These are phyloP conservation scores for Rhyzopertha dominica DNA, from an alignment of 1,140 invertebrate species.

Conservation along the genomic window DNA sequence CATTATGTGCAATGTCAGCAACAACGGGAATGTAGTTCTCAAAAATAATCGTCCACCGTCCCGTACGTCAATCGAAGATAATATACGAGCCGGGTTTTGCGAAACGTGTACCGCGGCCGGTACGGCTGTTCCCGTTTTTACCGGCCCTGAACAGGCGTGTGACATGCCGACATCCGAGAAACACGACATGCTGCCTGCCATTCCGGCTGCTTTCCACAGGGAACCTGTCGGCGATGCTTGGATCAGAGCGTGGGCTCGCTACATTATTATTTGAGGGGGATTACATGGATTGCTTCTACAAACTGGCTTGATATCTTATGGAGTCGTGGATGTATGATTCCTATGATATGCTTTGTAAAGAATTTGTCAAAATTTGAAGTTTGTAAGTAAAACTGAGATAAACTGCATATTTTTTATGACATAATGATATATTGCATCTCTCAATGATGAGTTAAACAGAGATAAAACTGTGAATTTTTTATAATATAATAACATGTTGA, in stretches of 20 bases:
- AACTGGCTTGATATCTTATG: too few relatives aligned
- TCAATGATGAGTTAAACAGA: too few relatives aligned
- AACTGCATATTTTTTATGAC: too few relatives aligned
- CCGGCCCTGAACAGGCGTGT: constrained; percentile 13
- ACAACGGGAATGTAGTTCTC: constrained; percentile 41
- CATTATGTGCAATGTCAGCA: constrained; percentile 37
- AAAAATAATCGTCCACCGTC: constrained; percentile 38
- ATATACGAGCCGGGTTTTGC: constrained; percentile 28
- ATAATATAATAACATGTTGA: too few relatives aligned
- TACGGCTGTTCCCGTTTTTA: constrained; percentile 30
- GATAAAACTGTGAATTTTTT: too few relatives aligned
- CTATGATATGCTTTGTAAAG: too few relatives aligned
- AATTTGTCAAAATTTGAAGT: too few relatives aligned
- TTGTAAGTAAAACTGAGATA: too few relatives aligned
- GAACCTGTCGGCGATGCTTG: constrained; percentile 1
- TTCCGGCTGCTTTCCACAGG: constrained; percentile 10
- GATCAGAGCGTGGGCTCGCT: neutral
- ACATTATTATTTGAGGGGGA: neutral
- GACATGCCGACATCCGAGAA: constrained; percentile 17
- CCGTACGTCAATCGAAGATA: constrained; percentile 34
- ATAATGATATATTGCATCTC: too few relatives aligned
- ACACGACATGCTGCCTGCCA: constrained; percentile 12
- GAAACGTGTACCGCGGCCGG: constrained; percentile 24
- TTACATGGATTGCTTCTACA: neutral
- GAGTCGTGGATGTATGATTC: too few relatives aligned